A percentile compares a stretch with the other conserved stretches of the same genome.
These are phyloP conservation scores for Heteromormyrus szaboi DNA, from an alignment of 2,797 vertebrate species.

Conservation along the genomic window DNA sequence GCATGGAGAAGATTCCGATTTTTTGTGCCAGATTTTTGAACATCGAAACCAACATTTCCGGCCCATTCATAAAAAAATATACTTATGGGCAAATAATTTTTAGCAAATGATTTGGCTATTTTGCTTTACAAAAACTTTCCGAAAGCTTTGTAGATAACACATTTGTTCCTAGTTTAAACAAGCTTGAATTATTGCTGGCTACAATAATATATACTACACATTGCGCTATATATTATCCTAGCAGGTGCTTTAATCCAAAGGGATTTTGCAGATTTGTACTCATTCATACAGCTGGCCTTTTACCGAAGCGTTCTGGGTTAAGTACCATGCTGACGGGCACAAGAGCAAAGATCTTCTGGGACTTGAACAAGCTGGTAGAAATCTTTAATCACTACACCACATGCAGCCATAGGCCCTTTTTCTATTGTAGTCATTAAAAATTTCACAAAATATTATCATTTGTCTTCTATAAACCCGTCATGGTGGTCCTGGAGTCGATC, in stretches of 20 bases:
- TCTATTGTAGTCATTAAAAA: slow-evolving; percentile 1
- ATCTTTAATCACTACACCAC: neutral
- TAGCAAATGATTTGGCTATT: neutral
- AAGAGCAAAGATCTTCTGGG: neutral
- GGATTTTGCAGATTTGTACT: neutral
- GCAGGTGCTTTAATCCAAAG: neutral
- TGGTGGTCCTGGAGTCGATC: neutral
- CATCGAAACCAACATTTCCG: neutral
- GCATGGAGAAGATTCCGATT: neutral
- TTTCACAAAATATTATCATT: slow-evolving; percentile 9
- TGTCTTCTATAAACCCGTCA: neutral
- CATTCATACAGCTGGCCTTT: neutral
- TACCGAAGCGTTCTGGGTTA: neutral
- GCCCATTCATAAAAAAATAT: neutral
- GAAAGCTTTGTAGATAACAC: neutral
- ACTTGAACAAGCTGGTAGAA: neutral
- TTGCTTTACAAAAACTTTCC: neutral
- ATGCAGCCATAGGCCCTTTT: neutral
- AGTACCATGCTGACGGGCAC: neutral
- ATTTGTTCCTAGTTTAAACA: neutral
- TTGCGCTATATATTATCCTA: neutral
- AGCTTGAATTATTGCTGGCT: neutral
- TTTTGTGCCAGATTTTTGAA: neutral
- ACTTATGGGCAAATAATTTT: neutral
- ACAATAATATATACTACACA: neutral